Conservation (phyloP, 2,888 invertebrate species). For the Cyaniris semiargus region DNA sequence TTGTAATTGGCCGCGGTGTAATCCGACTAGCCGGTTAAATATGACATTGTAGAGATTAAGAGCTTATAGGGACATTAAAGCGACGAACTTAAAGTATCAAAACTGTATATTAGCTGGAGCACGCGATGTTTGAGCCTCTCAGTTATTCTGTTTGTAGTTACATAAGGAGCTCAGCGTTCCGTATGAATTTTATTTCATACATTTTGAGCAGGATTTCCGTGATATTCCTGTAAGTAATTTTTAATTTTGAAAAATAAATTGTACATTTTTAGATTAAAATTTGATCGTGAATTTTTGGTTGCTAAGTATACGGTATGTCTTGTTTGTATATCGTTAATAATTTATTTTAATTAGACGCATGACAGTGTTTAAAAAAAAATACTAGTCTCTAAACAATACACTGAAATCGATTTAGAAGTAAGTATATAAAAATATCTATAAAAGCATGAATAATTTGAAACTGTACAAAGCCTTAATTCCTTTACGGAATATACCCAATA, state of each 20-base stretch:
- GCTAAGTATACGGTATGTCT: background rate
- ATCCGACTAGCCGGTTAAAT: constrained; percentile 30
- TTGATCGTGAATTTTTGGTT: background rate
- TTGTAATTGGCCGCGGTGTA: constrained; percentile 27
- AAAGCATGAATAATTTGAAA: background rate
- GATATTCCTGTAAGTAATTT: background rate
- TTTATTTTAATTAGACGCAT: background rate
- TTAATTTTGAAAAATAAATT: background rate
- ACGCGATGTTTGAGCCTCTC: constrained; percentile 6
- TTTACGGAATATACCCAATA: constrained; percentile 5
- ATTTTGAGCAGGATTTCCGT: background rate
- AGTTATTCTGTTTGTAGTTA: constrained; percentile 26
- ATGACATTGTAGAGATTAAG: constrained; percentile 31
- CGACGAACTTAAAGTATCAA: constrained; percentile 26
- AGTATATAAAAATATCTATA: background rate
- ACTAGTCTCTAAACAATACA: background rate
- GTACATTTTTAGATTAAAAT: background rate
- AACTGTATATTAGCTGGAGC: constrained; percentile 18
- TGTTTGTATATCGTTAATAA: no score
- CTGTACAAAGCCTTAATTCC: background rate
- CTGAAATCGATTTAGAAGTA: background rate
- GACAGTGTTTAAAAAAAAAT: background rate
- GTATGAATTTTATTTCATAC: constrained; percentile 7
- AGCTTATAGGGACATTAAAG: constrained; percentile 27
- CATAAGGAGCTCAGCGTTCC: background rate